These are phyloP conservation scores for Yponomeuta sedellus DNA, from an alignment of 2,888 invertebrate species.

Conservation along the genomic window DNA sequence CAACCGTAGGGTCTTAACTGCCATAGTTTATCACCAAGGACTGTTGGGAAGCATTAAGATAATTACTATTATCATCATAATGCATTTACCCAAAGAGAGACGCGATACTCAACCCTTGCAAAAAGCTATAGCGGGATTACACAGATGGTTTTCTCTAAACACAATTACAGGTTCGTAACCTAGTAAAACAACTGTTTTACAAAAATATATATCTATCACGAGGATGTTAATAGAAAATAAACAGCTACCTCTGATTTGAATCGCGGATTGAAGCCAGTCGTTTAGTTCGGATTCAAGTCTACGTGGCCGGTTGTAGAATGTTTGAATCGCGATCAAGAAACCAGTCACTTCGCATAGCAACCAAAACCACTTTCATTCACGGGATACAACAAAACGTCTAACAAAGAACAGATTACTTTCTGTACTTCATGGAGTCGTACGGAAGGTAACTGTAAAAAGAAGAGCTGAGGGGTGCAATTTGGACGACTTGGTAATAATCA, in stretches of 20 bases:
- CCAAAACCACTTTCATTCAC: conserved; percentile 1
- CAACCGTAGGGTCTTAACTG: conserved; percentile 22
- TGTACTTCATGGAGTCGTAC: conserved; percentile 71
- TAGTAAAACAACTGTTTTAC: conserved; percentile 42
- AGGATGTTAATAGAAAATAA: conserved; percentile 38
- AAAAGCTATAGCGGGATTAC: conserved; percentile 24
- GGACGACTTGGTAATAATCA: conserved; percentile 81
- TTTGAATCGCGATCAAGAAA: conserved; percentile 5
- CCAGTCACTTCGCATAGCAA: background rate
- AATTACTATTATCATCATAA: background rate
- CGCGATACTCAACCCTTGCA: conserved; percentile 52
- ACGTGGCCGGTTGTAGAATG: conserved; percentile 45
- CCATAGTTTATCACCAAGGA: conserved; percentile 34
- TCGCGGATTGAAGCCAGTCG: conserved; percentile 22
- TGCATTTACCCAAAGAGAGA: conserved; percentile 33
- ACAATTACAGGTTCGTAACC: conserved; percentile 24
- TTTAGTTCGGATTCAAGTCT: conserved; percentile 38
- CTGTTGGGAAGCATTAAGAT: conserved; percentile 28
- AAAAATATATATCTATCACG: conserved; percentile 49
- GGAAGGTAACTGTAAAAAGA: conserved; percentile 83
- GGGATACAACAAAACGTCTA: background rate
- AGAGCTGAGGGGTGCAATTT: conserved; percentile 82
- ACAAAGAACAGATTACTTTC: conserved; percentile 35
- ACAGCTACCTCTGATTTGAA: conserved; percentile 27
- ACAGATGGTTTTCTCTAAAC: conserved; percentile 18